Evolutionary conservation across 2,888 invertebrate species (phyloP).

Genomic region (Iselma pallidipennis): DNA sequence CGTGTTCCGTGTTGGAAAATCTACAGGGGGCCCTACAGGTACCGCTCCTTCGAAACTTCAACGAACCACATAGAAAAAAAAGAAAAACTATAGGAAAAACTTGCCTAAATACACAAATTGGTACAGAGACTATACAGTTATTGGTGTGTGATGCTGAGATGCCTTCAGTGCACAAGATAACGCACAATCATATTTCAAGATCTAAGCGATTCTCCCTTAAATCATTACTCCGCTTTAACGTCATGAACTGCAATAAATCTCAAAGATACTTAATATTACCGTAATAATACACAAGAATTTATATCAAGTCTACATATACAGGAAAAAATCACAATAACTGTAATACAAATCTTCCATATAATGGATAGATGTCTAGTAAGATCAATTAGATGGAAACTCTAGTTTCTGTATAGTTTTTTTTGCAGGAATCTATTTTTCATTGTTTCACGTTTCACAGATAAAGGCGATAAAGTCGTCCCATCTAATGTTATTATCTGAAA

Average conservation of each 20-base stretch:
- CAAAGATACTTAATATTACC: neutral
- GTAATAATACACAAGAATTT: neutral
- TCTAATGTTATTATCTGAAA: conserved; percentile 1
- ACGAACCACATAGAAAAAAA: neutral
- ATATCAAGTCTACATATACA: neutral
- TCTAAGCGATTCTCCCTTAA: neutral
- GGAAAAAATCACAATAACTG: neutral
- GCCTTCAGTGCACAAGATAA: neutral
- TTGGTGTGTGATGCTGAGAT: too few species aligned
- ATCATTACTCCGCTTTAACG: too few species aligned
- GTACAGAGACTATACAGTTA: too few species aligned
- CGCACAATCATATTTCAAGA: neutral
- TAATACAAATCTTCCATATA: too few species aligned
- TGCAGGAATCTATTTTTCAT: neutral
- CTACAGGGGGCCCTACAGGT: conserved; percentile 35
- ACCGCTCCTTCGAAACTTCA: neutral
- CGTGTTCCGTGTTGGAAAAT: conserved; percentile 42
- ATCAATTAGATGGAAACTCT: neutral
- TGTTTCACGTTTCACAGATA: neutral
- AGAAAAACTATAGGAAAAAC: neutral
- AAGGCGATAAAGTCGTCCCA: neutral
- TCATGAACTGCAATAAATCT: neutral
- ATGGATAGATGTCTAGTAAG: neutral
- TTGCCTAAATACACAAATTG: too few species aligned
- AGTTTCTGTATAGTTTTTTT: neutral